These are phyloP conservation scores for Frankliniella fusca DNA, from an alignment of 2,888 invertebrate genomes.

Conservation along the genomic window DNA sequence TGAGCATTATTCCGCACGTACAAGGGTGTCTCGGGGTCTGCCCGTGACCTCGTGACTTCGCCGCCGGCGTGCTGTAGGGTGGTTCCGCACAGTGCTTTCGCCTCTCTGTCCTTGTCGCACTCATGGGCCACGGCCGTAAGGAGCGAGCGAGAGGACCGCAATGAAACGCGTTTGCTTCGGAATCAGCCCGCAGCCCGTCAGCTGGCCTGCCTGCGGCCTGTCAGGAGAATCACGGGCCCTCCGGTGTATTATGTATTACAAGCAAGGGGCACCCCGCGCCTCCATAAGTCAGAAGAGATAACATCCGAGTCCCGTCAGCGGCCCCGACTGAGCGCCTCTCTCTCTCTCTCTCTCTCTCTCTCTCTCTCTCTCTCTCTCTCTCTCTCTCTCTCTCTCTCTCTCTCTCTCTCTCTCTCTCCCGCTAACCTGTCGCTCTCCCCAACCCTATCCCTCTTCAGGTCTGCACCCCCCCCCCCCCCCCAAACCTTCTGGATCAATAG, in stretches of 20 bases:
- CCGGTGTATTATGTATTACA: slow-evolving; percentile 13
- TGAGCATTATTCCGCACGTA: too few relatives aligned
- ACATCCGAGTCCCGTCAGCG: slow-evolving; percentile 4
- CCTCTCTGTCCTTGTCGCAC: too few relatives aligned
- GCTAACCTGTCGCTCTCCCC: background rate
- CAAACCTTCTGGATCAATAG: background rate
- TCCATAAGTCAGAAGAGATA: slow-evolving; percentile 18
- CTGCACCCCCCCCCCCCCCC: background rate
- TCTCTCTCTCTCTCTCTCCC: background rate
- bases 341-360: background rate
- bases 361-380: background rate
- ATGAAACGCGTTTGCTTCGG: too few relatives aligned
- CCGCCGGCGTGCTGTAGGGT: too few relatives aligned
- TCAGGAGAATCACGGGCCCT: background rate
- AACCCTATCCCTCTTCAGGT: background rate
- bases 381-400: background rate
- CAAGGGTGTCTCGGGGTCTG: too few relatives aligned
- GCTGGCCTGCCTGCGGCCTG: background rate
- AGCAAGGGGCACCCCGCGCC: slow-evolving; percentile 12
- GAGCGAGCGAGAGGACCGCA: too few relatives aligned
- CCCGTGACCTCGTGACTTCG: too few relatives aligned
- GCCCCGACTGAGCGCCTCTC: background rate
- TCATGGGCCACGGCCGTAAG: too few relatives aligned
- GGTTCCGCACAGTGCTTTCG: too few relatives aligned
- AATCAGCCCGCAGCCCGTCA: too few relatives aligned